Base-by-base conservation (phyloP, 2,113 vertebrate genomes). In the Cisticola juncidis region DNA sequence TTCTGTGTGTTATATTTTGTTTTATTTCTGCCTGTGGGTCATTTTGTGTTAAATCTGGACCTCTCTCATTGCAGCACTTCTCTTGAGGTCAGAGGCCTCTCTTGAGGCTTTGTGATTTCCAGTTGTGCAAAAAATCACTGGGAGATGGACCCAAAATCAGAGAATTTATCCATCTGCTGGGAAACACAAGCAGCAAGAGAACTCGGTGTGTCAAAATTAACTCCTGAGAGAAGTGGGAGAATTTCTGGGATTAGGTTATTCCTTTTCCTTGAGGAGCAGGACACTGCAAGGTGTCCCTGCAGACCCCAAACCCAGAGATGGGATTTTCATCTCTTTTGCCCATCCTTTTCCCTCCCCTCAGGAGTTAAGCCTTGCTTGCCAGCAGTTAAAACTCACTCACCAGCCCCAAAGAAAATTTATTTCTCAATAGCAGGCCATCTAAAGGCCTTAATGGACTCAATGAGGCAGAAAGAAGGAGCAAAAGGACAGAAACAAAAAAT, bases 381-480 rank as follows among this genome's bases (percentile, higher is more conserved):
- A 97, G 93, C 96, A 97, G 94, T 81, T 51, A 76, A 92, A 70
- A 58, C 85, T 92, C 95, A 88, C 92, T 94, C 96, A 91, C 88
- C 96, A 95, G 93, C 93, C 95, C 92, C 84, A 86, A 96, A 95
- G 95, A 97, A 97, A 97, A 97, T 96, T 95, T 97, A 97, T 97
- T 98, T 97, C 98, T 97, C 95, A 97, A 92, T 97, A 97, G 97
- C 92, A 92, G 96, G 85, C 96, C 97, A 94, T 96, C 96, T 96
- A 97, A 98, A 98, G 97, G 92, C 85, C 77, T 97, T 98, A 98
- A 98, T 98, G 96, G 96, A 97, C 94, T 99, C 98, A 99, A 97
- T 98, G 98, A 98, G 98, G 97, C 98, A 98, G 98, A 99, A 94
- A 97, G 97, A 97, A 98, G 93, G 96, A 96, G 96, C 78, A 95